Percentiles rank a stretch among this genome's conserved stretches.
Evolutionary conservation across 2,797 vertebrate species (phyloP).

Genomic region (Rhinella marina): DNA sequence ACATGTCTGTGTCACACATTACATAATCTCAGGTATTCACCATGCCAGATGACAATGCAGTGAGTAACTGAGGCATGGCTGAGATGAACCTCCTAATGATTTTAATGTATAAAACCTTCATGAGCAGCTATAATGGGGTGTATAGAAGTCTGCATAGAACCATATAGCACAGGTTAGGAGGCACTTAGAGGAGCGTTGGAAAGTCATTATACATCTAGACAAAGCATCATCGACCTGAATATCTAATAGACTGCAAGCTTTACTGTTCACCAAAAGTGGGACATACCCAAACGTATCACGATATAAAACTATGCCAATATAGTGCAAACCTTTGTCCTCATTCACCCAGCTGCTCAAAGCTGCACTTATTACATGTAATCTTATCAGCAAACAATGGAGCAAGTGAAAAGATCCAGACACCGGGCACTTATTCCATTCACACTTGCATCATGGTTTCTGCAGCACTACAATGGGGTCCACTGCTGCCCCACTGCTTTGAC

Average conservation of each 20-base stretch:
- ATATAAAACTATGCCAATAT: background rate
- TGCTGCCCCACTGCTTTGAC: no score
- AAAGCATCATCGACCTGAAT: background rate
- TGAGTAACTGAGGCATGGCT: background rate
- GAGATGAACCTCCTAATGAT: background rate
- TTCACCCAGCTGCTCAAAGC: conserved; percentile 6
- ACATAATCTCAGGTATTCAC: background rate
- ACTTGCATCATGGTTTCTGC: background rate
- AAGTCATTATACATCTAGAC: background rate
- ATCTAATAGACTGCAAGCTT: background rate
- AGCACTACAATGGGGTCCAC: background rate
- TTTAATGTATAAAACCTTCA: background rate
- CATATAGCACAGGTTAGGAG: background rate
- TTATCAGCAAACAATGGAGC: background rate
- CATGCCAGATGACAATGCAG: background rate
- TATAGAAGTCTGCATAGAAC: background rate
- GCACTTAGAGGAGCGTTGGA: background rate
- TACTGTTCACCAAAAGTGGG: background rate
- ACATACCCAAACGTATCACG: background rate
- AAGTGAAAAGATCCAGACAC: background rate
- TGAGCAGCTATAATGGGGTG: background rate
- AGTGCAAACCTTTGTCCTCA: conserved; percentile 12
- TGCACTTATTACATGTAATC: background rate
- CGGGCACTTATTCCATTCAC: background rate
- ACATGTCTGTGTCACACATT: background rate